Percentiles rank a stretch among this genome's conserved stretches.
Conservation (phyloP, 2,888 invertebrate species). For the Polymixis lichenea region DNA sequence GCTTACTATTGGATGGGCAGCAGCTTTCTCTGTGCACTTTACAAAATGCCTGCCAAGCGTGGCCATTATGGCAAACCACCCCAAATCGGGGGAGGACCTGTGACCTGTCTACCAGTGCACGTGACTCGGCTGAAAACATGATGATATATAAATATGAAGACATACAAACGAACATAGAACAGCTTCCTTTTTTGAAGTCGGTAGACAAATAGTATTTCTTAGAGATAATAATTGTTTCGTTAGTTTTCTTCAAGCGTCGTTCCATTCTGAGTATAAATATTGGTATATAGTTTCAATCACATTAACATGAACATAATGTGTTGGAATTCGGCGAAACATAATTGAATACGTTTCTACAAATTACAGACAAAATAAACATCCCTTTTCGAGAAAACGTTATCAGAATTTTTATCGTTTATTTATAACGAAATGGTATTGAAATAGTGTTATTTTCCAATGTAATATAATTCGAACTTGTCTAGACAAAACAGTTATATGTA, state of each 20-base stretch:
- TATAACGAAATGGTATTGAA: slow-evolving; percentile 15
- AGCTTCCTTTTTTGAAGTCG: not conserved
- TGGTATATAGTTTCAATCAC: not conserved
- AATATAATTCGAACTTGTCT: slow-evolving; percentile 50
- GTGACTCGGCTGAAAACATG: too few relatives aligned
- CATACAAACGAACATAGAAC: not conserved
- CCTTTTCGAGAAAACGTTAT: not conserved
- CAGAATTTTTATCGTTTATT: slow-evolving; percentile 23
- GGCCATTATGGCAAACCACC: too few relatives aligned
- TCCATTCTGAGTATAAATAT: not conserved
- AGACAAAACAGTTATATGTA: slow-evolving; percentile 44
- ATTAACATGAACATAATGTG: not conserved
- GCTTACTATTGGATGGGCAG: too few relatives aligned
- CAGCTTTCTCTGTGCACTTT: too few relatives aligned
- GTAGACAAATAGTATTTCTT: not conserved
- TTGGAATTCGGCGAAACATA: not conserved
- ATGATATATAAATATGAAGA: not conserved
- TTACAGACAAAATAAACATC: not conserved
- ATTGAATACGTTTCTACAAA: slow-evolving; percentile 14
- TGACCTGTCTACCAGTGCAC: too few relatives aligned
- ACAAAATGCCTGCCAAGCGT: too few relatives aligned
- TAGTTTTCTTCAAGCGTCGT: not conserved
- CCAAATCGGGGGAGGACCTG: too few relatives aligned
- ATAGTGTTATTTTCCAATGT: slow-evolving; percentile 44
- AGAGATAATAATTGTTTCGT: not conserved